phyloP scores from a whole-genome alignment of 2,113 vertebrate genomes.

The Prietella phreatophila region DNA sequence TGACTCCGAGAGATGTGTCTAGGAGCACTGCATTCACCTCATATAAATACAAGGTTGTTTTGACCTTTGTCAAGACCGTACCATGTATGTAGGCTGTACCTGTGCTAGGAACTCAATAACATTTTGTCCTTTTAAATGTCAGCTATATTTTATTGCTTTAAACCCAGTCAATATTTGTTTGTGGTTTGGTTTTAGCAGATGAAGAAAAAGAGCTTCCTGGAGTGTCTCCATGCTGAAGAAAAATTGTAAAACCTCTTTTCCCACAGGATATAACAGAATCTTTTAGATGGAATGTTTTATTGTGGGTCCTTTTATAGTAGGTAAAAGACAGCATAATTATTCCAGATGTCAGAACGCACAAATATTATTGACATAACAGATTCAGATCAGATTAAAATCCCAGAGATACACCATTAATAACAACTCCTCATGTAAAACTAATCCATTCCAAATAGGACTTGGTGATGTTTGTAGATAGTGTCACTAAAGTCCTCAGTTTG shows the following conservation, averaged over 20 bases:
- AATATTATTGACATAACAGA: background rate
- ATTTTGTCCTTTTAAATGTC: slow-evolving; percentile 1
- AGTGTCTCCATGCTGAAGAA: background rate
- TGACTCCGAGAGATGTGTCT: background rate
- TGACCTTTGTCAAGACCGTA: background rate
- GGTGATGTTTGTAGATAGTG: background rate
- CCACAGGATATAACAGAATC: background rate
- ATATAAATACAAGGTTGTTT: background rate
- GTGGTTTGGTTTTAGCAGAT: background rate
- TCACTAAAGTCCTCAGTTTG: background rate
- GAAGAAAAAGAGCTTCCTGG: background rate
- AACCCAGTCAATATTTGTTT: background rate
- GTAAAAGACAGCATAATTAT: slow-evolving; percentile 3
- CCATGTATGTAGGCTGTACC: background rate
- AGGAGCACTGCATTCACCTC: background rate
- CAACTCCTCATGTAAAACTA: background rate
- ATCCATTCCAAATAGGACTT: slow-evolving; percentile 6
- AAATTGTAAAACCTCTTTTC: background rate
- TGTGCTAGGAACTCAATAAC: background rate
- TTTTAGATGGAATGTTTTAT: background rate
- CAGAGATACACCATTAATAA: background rate
- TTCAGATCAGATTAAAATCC: background rate
- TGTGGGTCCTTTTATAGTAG: background rate
- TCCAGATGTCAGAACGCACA: background rate
- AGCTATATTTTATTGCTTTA: background rate